Base-by-base conservation (phyloP, 2,888 invertebrate genomes). In the Merodon equestris region DNA sequence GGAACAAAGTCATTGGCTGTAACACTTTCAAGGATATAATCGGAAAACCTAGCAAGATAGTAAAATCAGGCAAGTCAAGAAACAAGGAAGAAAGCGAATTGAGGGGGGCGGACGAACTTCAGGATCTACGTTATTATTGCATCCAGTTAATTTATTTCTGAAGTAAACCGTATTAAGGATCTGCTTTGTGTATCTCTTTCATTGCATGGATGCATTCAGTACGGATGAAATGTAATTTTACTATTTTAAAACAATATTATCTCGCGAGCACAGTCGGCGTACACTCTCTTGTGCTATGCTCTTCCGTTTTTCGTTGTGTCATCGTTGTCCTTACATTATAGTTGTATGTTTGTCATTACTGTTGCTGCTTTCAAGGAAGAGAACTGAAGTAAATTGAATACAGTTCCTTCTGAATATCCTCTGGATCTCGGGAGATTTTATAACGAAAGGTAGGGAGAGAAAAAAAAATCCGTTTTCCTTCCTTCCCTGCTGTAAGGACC, bases 161-260 rank as follows among this genome's bases (percentile, higher is more conserved):
- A 72, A 72, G 72, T 58, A 53, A 64, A 66, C 73, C 40, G 54
- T 66, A 73, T 73, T 73, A 73, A 73, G 64, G 63, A 64, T 64
- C 57, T 64, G 38, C 58, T 54, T 47, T 66, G 15, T 54, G 58
- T 40, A 53, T 40, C n/a, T 34, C 57, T 36, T 56, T 36, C 66
- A 42, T 34, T 48, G 48, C 61, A 63, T 18, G 42, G 36, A 50
- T 42, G 34, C 19, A 48, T 57, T 19, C 45, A 51, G 38, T 45
- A 45, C 18, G 47, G 53, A 64, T 51, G 47, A 73, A 73, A 73
- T 66, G 58, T 73, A 73, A 73, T 66, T 66, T 73, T 66, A 13
- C 66, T 51, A 60, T 66, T 73, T 66, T 73, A 66, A 73, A 73
- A 73, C 73, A 73, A 73, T 73, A 73, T 64, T 66, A 73, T 73